Evolutionary conservation across 2,797 vertebrate species (phyloP), one percentile per base, ranked within the genome.

Genomic region (Heteromormyrus szaboi): DNA sequence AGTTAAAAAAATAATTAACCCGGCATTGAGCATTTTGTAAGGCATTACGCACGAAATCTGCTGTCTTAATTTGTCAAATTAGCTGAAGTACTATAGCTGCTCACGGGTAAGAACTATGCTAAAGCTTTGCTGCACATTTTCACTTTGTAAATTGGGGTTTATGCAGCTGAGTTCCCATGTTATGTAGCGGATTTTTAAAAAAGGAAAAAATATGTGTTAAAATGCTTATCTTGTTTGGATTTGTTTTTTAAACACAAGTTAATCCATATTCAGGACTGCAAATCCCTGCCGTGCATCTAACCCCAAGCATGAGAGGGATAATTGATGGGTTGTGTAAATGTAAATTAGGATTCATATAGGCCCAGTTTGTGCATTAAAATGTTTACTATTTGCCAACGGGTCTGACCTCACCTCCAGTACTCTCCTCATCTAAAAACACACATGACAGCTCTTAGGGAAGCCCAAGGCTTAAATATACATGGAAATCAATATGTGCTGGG

Each of bases 401-500:
- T 33, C 85, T 56, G 53, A 86, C 48, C 50, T 86, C 53, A 54
- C 90, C 92, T 93, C 92, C 87, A 90, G 88, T 92, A 89, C 84
- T 90, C 91, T 90, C 89, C 92, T 93, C 92, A 93, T 93, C 88
- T 93, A 92, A 94, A 95, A 93, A 93, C 93, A 93, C 92, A 91
- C 87, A 90, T 79, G 81, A 54, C 19, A 68, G 89, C 92, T 92
- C 92, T 92, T 89, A 89, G 88, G 79, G 48, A 79, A 56, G 6
- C 81, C 51, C 62, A 33, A 50, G 90, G 92, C 94, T 93, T 94
- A 95, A 95, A 95, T 95, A 95, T 95, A 93, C 94, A 95, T 93
- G 91, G 89, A 90, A 94, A 95, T 96, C 95, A 93, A 95, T 95
- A 94, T 50, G 93, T 92, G 93, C 94, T 94, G 95, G 91, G 94